Evolutionary conservation across 30 jellyfish, hydroid and myxozoan species (phyloP).

Genomic region (Clytia hemisphaerica): DNA sequence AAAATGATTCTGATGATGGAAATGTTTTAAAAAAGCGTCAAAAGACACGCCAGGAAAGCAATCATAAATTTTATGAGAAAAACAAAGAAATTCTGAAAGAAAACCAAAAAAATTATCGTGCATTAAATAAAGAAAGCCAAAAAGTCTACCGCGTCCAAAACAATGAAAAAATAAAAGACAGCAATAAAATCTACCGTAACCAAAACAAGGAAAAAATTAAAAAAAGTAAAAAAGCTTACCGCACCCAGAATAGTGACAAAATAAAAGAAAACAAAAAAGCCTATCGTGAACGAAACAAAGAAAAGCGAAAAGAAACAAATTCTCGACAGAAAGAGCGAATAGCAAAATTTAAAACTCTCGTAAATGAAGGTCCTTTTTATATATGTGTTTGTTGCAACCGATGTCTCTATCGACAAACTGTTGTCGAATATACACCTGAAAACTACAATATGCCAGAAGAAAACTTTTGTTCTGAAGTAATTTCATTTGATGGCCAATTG

Average conservation of each 20-base stretch:
- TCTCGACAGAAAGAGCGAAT: too few species aligned
- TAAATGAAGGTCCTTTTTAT: conserved; percentile 2
- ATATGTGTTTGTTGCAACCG: conserved; percentile 11
- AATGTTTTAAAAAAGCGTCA: too few species aligned
- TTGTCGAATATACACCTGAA: too few species aligned
- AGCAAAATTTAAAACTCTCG: conserved; percentile 2
- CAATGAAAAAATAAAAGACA: neutral
- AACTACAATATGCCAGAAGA: neutral
- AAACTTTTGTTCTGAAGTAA: neutral
- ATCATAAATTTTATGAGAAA: too few species aligned
- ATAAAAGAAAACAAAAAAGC: neutral
- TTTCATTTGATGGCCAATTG: conserved; percentile 2
- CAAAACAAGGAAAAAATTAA: neutral
- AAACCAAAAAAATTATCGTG: neutral
- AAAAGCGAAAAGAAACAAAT: too few species aligned
- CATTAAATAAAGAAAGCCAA: neutral
- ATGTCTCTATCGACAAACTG: neutral
- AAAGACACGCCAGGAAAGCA: too few species aligned
- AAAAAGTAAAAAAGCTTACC: neutral
- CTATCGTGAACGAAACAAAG: neutral
- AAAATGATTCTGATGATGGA: neutral
- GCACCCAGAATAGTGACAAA: neutral
- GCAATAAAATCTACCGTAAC: neutral
- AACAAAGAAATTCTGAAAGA: too few species aligned
- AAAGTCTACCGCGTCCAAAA: neutral